Conservation (phyloP, 35 echinoderm and acorn worm genomes). For the Holothuria glaberrima region DNA sequence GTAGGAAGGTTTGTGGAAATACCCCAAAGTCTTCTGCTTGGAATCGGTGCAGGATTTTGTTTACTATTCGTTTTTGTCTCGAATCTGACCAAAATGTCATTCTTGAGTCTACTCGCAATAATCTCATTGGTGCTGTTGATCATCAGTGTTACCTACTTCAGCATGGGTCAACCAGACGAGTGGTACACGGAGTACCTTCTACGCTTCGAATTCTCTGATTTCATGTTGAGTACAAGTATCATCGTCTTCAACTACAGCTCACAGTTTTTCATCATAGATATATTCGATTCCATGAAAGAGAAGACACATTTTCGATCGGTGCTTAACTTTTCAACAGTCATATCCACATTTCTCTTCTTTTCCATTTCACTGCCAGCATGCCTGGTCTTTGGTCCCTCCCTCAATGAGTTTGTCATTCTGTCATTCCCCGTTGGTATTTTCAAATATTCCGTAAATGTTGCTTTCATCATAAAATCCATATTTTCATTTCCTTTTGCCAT, state of each 20-base stretch:
- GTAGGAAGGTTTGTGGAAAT: neutral
- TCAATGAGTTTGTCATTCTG: conserved; percentile 36
- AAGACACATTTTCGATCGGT: neutral
- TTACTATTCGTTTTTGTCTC: neutral
- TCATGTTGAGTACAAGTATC: conserved; percentile 15
- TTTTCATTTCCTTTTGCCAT: conserved; percentile 31
- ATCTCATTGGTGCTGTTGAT: conserved; percentile 2
- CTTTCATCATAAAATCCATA: conserved; percentile 24
- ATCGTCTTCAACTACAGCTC: conserved; percentile 49
- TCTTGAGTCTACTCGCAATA: conserved; percentile 1
- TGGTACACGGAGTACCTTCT: conserved; percentile 16
- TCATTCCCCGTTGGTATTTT: neutral
- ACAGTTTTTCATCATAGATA: conserved; percentile 49
- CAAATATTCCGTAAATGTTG: neutral
- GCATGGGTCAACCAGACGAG: neutral
- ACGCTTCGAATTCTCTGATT: neutral
- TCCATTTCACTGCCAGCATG: conserved; percentile 5
- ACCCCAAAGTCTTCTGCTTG: neutral
- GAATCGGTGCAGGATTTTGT: neutral
- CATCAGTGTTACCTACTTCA: neutral
- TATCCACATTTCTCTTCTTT: conserved; percentile 8
- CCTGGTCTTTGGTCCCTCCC: neutral
- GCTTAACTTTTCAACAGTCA: neutral
- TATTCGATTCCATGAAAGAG: conserved; percentile 14
- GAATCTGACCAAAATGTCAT: conserved; percentile 13